Evolutionary conservation across 2,113 vertebrate genomes (phyloP), one percentile per base, ranked within the genome.

Genomic region (Taurulus bubalis): DNA sequence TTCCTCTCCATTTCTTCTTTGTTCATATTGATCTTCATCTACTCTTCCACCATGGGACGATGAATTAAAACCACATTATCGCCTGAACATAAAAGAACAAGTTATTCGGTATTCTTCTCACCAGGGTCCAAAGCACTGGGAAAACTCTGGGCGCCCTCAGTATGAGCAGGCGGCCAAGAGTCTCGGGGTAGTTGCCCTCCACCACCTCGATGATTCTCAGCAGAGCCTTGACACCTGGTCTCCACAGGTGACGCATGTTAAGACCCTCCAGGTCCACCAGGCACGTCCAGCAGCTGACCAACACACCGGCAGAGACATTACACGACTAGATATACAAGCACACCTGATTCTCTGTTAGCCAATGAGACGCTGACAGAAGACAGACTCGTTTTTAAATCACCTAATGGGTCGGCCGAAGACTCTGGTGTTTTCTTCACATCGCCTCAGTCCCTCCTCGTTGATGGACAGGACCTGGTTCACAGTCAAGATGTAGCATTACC

Each of bases 141-240:
- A 99, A 99, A 8, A 99, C 97, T 66, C 98, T 79, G 22, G 98
- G 98, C 0, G 98, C 97, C 12, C 97, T 94, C 1, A 99, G 91
- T 67, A 99, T 99, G 26, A 99, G 96, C 3, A 99, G 94, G 40
- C 96, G 95, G 26, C 97, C 98, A 89, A 99, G 89, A 1, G 98
- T 99, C 92, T 99, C 98, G 0, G 98, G 98, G 84, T 99, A 99
- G 94, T 99, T 99, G 24, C 97, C 97, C 91, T 98, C 98, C 16
- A 99, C 97, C 86, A 98, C 96, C 90, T 99, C 98, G 8, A 99
- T 99, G 94, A 98, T 98, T 24, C 98, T 96, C 76, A 99, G 94
- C 84, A 99, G 93, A 5, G 97, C 98, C 83, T 98, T 99, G 6
- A 99, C 96, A 0, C 97, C 98, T 0, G 98, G 98, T 66, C 98